Evolutionary conservation across 2,888 invertebrate species (phyloP).

Genomic region (Alloplasta piceator): DNA sequence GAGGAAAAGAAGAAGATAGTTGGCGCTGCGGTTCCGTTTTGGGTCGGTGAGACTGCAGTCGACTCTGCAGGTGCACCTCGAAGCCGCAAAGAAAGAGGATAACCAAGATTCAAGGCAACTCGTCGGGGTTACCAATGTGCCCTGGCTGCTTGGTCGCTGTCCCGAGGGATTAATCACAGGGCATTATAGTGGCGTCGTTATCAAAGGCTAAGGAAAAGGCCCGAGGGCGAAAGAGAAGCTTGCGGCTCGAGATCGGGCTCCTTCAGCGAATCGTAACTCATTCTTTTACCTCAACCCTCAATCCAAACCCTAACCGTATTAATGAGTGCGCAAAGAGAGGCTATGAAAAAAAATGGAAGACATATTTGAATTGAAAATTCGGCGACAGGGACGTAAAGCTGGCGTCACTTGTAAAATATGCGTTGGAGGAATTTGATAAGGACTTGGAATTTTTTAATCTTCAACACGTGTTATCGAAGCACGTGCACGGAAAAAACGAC

Average conservation of each 20-base stretch:
- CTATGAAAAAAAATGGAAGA: no score
- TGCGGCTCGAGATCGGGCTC: slow-evolving; percentile 1
- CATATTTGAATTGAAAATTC: no score
- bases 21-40: slow-evolving; percentile 28
- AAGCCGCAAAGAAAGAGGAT: slow-evolving; percentile 2
- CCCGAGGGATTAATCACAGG: slow-evolving; percentile 81
- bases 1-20: slow-evolving; percentile 14
- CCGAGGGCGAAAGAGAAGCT: slow-evolving; percentile 12
- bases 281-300: slow-evolving; percentile 69
- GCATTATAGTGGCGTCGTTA: slow-evolving; percentile 78
- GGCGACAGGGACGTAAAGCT: no score
- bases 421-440: no score
- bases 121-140: slow-evolving; percentile 68
- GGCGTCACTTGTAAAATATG: no score
- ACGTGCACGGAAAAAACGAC: no score
- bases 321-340: slow-evolving; percentile 76
- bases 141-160: slow-evolving; percentile 68
- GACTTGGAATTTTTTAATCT: no score
- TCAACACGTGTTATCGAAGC: no score
- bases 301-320: slow-evolving; percentile 75
- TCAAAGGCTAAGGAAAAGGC: slow-evolving; percentile 73
- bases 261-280: slow-evolving; percentile 75
- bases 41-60: slow-evolving; percentile 26
- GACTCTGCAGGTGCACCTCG: slow-evolving; percentile 7
- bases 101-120: slow-evolving; percentile 68